A percentile compares a stretch with the other conserved stretches of the same genome.
Evolutionary conservation across 2,797 vertebrate genomes (phyloP).

Genomic region (Eospalax fontanierii): DNA sequence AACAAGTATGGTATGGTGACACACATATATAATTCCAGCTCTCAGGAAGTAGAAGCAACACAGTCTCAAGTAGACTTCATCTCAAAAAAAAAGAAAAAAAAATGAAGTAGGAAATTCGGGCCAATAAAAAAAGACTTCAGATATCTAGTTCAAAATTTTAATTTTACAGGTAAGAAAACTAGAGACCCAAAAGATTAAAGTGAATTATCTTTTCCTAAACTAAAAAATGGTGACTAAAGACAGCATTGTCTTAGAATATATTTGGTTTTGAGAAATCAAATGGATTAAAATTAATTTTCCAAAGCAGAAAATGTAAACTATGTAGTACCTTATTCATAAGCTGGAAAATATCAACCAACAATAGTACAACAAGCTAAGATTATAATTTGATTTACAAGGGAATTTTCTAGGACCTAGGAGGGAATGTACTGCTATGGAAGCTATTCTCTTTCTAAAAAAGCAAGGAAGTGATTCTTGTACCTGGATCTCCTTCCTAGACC

Average conservation of each 20-base stretch:
- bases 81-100: neutral
- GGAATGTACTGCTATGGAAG: neutral
- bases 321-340: slow-evolving; percentile 40
- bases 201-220: slow-evolving; percentile 55
- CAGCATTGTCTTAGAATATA: neutral
- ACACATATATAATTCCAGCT: neutral
- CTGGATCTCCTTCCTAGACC: neutral
- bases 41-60: neutral
- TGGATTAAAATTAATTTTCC: slow-evolving; percentile 39
- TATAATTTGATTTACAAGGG: too few species aligned
- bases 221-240: slow-evolving; percentile 17
- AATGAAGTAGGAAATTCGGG: neutral
- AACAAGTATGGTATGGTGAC: too few species aligned
- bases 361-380: neutral
- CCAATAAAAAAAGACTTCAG: neutral
- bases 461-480: neutral
- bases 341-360: slow-evolving; percentile 37
- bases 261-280: slow-evolving; percentile 68
- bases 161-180: slow-evolving; percentile 14
- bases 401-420: neutral
- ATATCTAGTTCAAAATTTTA: slow-evolving; percentile 9
- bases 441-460: slow-evolving; percentile 20
- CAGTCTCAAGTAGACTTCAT: too few species aligned
- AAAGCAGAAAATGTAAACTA: slow-evolving; percentile 49
- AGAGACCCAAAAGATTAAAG: neutral